Base-by-base conservation (phyloP, 2,888 invertebrate species). In the Nycteola revayana region DNA sequence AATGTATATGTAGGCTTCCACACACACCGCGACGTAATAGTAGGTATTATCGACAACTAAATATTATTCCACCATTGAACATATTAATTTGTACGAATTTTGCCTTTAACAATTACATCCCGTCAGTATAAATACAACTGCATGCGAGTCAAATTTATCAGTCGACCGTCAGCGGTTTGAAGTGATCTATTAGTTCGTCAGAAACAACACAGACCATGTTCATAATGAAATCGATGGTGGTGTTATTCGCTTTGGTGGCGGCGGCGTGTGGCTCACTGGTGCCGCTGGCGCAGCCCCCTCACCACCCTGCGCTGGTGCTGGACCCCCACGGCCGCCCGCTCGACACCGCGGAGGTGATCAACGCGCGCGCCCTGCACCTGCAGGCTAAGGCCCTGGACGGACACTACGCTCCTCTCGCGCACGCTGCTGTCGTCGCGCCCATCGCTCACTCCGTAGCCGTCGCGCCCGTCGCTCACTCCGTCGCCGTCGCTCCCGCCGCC, bases 241-340 rank as follows among this genome's bases (percentile, higher is more conserved):
- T 91, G 82, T 90, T 92, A 75, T 90, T 90, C 79, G 90, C 91
- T 82, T 78, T 92, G 49, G 77, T 89, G 66, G 89, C 91, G 51
- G 81, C 91, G 66, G 91, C 89, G 42, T 87, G 87, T 65, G 92
- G 91, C 60, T 88, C 89, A 30, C 63, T 75, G 69, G 75, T 84
- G 60, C 81, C 73, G 42, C 60, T 73, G 66, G 88, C 87, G 56
- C 87, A 89, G 65, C 86, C 85, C 20, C 68, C 85, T 42, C 81
- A 88, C 63, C 76, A 76, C 53, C 78, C 89, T 22, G 89, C 89
- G 23, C 32, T 84, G 42, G 80, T 89, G 65, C 75, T 87, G 71
- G 85, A 84, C 70, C 72, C 81, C 31, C 84, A 78, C 65, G 87
- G 87, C 49, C 82, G 85, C 44, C 89, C 88, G 9, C 75, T 89